Conservation (phyloP, 2,888 invertebrate genomes). For the Anodontia alba region DNA sequence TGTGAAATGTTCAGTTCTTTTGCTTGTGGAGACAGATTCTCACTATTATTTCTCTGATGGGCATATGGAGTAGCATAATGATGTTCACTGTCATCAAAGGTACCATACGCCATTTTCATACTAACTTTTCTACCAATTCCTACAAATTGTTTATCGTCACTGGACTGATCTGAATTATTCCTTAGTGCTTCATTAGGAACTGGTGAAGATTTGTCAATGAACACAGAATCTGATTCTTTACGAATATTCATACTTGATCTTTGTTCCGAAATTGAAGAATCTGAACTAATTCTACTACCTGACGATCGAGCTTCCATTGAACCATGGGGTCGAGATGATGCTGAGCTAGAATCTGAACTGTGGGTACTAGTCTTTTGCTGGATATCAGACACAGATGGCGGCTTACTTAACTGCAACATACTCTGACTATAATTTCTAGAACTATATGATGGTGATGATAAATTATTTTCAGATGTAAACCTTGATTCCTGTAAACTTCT, state of each 20-base stretch:
- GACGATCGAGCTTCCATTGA: constrained; percentile 72
- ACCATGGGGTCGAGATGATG: constrained; percentile 68
- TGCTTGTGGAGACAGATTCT: constrained; percentile 46
- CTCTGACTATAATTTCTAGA: constrained; percentile 57
- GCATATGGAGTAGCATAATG: constrained; percentile 54
- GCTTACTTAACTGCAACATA: constrained; percentile 56
- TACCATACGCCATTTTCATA: constrained; percentile 80
- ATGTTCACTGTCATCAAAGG: constrained; percentile 75
- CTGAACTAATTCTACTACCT: constrained; percentile 67
- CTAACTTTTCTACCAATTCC: constrained; percentile 71
- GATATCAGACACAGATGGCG: constrained; percentile 47
- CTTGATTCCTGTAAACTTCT: too few relatives aligned
- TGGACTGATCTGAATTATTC: background rate
- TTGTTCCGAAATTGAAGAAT: constrained; percentile 42
- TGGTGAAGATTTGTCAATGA: constrained; percentile 59
- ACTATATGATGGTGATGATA: constrained; percentile 36
- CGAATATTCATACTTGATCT: constrained; percentile 22
- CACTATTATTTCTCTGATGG: constrained; percentile 66
- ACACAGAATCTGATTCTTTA: constrained; percentile 72
- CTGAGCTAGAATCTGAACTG: constrained; percentile 55
- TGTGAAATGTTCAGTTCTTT: constrained; percentile 44
- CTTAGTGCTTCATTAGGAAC: constrained; percentile 16
- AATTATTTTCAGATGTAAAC: constrained; percentile 62
- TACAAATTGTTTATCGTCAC: constrained; percentile 15
- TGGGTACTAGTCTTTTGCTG: constrained; percentile 40